These are phyloP conservation scores for Byasa hedistus DNA, from an alignment of 2,888 invertebrate species.

Conservation along the genomic window DNA sequence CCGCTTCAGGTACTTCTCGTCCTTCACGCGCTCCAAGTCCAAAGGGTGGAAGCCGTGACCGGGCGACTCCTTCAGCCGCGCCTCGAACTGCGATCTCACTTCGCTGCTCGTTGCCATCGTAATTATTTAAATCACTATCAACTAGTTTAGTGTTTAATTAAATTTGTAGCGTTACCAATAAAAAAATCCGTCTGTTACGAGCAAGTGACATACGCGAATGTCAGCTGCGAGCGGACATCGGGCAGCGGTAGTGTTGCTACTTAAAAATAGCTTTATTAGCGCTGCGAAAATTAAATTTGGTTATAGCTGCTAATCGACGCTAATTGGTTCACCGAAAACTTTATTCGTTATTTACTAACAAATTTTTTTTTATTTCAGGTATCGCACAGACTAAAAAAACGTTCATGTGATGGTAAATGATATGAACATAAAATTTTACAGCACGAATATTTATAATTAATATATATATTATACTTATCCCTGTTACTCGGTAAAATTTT, in stretches of 20 bases:
- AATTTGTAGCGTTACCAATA: neutral
- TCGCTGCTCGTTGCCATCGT: slow-evolving; percentile 40
- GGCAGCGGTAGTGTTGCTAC: neutral
- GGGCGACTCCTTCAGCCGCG: slow-evolving; percentile 38
- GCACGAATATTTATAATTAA: too few relatives aligned
- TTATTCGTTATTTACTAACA: too few relatives aligned
- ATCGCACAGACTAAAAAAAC: too few relatives aligned
- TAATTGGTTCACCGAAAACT: too few relatives aligned
- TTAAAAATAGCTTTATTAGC: slow-evolving; percentile 19
- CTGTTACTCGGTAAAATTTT: too few relatives aligned
- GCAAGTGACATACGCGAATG: slow-evolving; percentile 7
- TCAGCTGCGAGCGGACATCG: slow-evolving; percentile 8
- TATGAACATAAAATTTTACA: too few relatives aligned
- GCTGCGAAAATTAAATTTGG: neutral
- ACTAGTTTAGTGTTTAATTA: neutral
- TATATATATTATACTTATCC: too few relatives aligned
- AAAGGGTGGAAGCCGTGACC: slow-evolving; percentile 73
- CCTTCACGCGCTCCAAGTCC: slow-evolving; percentile 84
- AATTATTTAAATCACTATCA: neutral
- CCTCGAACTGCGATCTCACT: slow-evolving; percentile 42
- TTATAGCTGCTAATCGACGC: neutral
- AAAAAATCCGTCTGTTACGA: neutral
- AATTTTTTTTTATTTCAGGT: too few relatives aligned
- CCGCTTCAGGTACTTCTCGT: slow-evolving; percentile 83
- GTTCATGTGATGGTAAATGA: too few relatives aligned